Base-by-base conservation (phyloP, 2,113 vertebrate species). In the Pipra filicauda region DNA sequence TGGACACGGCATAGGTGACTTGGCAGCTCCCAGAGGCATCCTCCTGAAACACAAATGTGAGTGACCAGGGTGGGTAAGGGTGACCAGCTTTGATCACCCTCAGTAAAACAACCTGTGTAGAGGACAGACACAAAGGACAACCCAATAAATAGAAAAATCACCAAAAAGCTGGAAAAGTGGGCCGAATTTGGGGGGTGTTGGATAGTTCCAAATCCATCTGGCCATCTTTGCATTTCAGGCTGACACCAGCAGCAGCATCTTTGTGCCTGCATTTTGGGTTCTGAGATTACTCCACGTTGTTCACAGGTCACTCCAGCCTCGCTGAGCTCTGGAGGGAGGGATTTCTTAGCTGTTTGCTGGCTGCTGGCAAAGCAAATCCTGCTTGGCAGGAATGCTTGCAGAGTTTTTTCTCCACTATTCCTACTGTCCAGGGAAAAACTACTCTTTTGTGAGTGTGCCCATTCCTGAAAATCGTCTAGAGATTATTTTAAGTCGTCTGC, bases 21-120 rank as follows among this genome's bases (percentile, higher is more conserved):
- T 49, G 80, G 83, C 98, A 98, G 83, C 62, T 97, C 18, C 98
- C 98, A 0, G 97, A 97, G 59, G 67, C 31, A 0, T 98, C 97
- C 52, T 97, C 96, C 98, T 98, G 88, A 83, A 97, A 88, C 8
- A 35, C 43, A 88, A 22, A 67, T 0, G 2, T 27, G 73, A 55
- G 37, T 37, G 31, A 46, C 41, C 7, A 1, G 51, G 51, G 51
- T 3, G 33, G 27, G 22, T 16, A 37, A 59, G 12, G 43, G 35
- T 27, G 22, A 39, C 16, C 0, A 15, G 1, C 28, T 78, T 69
- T 12, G 19, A 23, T 12, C 1, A 81, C 17, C 31, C 33, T n/a
- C 33, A 73, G 44, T 54, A 33, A 44, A 70, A 43, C 15, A 2
- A 16, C 33, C 39, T 16, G 5, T 31, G 64, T 23, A 23, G 43